phyloP scores from a whole-genome alignment of 2,797 vertebrate species.

The Megalops cyprinoides region DNA sequence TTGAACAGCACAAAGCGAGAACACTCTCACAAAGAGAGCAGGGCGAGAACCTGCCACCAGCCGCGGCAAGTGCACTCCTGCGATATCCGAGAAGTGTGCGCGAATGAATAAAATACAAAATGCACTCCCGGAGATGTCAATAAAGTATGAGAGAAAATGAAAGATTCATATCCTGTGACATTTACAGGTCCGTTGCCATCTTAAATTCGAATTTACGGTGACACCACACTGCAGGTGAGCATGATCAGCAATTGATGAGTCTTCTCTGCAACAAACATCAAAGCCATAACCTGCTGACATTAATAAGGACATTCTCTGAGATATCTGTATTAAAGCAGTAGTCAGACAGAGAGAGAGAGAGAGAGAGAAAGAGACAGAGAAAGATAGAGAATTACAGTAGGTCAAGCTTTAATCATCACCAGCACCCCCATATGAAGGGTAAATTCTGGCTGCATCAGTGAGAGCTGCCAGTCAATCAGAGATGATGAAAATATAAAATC shows the following conservation, averaged over 20 bases:
- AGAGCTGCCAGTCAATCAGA: neutral
- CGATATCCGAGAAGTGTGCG: neutral
- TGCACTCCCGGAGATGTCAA: neutral
- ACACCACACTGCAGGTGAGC: too few species aligned
- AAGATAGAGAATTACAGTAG: slow-evolving; percentile 4
- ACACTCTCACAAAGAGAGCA: neutral
- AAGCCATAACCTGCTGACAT: neutral
- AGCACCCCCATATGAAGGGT: too few species aligned
- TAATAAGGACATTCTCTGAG: neutral
- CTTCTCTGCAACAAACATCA: slow-evolving; percentile 2
- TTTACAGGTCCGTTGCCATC: neutral
- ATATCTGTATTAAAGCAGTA: neutral
- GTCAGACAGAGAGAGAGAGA: neutral
- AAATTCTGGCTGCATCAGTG: neutral
- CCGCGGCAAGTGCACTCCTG: neutral
- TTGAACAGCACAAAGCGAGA: too few species aligned
- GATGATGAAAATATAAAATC: neutral
- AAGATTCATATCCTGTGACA: neutral
- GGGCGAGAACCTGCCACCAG: neutral
- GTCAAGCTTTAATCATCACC: neutral
- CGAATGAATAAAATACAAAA: neutral
- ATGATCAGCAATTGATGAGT: neutral
- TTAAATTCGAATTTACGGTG: neutral
- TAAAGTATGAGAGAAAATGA: neutral
- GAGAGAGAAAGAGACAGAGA: neutral